Percentiles rank a stretch among this genome's conserved stretches.
Evolutionary conservation across 2,888 invertebrate genomes (phyloP).

Genomic region (Orthosia cruda): DNA sequence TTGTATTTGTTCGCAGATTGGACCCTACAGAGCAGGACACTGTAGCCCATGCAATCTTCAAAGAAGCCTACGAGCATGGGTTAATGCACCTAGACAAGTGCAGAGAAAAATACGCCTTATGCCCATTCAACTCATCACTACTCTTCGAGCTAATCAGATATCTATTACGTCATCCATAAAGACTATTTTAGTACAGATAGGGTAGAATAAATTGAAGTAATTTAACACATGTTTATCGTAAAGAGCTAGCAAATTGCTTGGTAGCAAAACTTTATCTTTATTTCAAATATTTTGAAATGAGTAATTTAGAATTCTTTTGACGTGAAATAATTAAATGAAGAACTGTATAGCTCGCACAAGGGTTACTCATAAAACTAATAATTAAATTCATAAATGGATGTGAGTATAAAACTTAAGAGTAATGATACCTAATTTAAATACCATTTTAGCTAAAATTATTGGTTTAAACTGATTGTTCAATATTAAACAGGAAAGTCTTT

Average conservation of each 20-base stretch:
- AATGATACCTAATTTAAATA: neutral
- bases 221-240: conserved; percentile 52
- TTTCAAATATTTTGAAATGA: conserved; percentile 39
- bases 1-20: conserved; percentile 72
- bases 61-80: conserved; percentile 78
- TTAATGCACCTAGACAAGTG: conserved; percentile 70
- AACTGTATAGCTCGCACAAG: neutral
- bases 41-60: conserved; percentile 76
- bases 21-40: conserved; percentile 77
- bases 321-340: conserved; percentile 19
- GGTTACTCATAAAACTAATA: conserved; percentile 10
- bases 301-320: conserved; percentile 27
- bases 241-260: conserved; percentile 36
- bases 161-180: conserved; percentile 70
- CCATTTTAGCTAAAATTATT: neutral
- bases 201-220: conserved; percentile 48
- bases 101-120: conserved; percentile 75
- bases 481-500: neutral
- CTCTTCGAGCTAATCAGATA: conserved; percentile 80
- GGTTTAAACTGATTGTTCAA: neutral
- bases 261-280: conserved; percentile 21
- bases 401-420: neutral
- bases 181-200: conserved; percentile 18
- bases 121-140: conserved; percentile 78
- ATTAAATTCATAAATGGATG: neutral